Evolutionary conservation across 2,797 vertebrate species (phyloP).

Genomic region (Pempheris klunzingeri): DNA sequence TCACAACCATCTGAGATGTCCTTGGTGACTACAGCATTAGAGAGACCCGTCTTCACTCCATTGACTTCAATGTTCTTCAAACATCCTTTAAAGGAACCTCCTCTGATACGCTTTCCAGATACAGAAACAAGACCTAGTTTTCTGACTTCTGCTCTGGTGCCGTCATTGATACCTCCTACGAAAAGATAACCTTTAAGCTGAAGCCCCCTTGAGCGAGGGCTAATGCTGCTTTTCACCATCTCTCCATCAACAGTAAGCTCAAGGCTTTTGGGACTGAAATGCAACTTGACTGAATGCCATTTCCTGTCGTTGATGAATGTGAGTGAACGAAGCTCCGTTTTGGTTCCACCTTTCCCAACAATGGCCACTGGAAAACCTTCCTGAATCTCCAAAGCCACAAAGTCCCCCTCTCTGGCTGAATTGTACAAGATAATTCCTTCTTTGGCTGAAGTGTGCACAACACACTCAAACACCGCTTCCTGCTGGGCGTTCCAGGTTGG

Average conservation of each 20-base stretch:
- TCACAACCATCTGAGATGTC: slow-evolving; percentile 94
- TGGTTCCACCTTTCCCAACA: slow-evolving; percentile 82
- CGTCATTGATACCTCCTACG: slow-evolving; percentile 90
- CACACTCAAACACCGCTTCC: slow-evolving; percentile 84
- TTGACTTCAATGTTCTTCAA: slow-evolving; percentile 88
- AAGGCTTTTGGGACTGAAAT: slow-evolving; percentile 84
- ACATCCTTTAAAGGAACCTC: slow-evolving; percentile 94
- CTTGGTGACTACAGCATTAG: slow-evolving; percentile 88
- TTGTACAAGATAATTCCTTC: slow-evolving; percentile 91
- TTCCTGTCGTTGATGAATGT: slow-evolving; percentile 85
- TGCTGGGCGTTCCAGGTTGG: slow-evolving; percentile 82
- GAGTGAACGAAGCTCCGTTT: slow-evolving; percentile 85
- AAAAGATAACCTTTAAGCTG: slow-evolving; percentile 88
- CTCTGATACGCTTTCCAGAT: slow-evolving; percentile 87
- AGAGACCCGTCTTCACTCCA: slow-evolving; percentile 85
- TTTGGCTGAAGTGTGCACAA: slow-evolving; percentile 86
- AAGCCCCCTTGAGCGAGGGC: slow-evolving; percentile 75
- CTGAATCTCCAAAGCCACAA: slow-evolving; percentile 91
- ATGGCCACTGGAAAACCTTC: slow-evolving; percentile 87
- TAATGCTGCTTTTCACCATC: slow-evolving; percentile 82
- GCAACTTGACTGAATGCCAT: slow-evolving; percentile 89
- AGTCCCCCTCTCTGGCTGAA: slow-evolving; percentile 87
- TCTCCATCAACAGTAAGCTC: slow-evolving; percentile 88
- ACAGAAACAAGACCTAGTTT: slow-evolving; percentile 86
- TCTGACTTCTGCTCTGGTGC: slow-evolving; percentile 82